Percentiles rank a stretch among this genome's conserved stretches.
Conservation (phyloP, 2,888 invertebrate genomes). For the Chrysomela aeneicollis region DNA sequence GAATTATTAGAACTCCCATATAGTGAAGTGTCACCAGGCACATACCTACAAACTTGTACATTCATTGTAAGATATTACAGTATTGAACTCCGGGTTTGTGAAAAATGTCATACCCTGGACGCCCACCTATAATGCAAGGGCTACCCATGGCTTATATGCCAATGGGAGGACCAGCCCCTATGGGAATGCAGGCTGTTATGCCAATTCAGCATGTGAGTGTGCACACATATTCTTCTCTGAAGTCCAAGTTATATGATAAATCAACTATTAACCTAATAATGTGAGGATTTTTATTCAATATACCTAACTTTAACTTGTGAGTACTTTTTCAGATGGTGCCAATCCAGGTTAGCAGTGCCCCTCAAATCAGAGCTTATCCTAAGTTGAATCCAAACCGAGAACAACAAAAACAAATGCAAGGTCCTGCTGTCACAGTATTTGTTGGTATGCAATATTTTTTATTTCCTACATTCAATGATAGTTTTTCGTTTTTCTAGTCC, state of each 20-base stretch:
- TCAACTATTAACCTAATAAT: too few species aligned
- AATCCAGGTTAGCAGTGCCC: conserved; percentile 60
- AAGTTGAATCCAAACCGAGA: conserved; percentile 58
- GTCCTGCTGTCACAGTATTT: conserved; percentile 96
- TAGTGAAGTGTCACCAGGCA: too few species aligned
- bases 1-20: too few species aligned
- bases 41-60: not conserved
- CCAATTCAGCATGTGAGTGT: conserved; percentile 77
- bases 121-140: conserved; percentile 80
- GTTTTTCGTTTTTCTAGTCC: not conserved
- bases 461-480: too few species aligned
- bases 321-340: conserved; percentile 65
- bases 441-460: conserved; percentile 70
- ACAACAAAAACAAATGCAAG: conserved; percentile 64
- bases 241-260: too few species aligned
- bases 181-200: conserved; percentile 76
- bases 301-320: too few species aligned
- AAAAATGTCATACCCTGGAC: conserved; percentile 89
- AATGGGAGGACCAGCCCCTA: conserved; percentile 74
- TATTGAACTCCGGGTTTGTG: not conserved
- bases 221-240: too few species aligned
- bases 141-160: conserved; percentile 70
- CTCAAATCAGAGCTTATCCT: conserved; percentile 59
- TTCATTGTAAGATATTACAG: not conserved
- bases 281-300: too few species aligned